These are phyloP conservation scores for Callosobruchus maculatus DNA, from an alignment of 2,888 invertebrate species.

Conservation along the genomic window DNA sequence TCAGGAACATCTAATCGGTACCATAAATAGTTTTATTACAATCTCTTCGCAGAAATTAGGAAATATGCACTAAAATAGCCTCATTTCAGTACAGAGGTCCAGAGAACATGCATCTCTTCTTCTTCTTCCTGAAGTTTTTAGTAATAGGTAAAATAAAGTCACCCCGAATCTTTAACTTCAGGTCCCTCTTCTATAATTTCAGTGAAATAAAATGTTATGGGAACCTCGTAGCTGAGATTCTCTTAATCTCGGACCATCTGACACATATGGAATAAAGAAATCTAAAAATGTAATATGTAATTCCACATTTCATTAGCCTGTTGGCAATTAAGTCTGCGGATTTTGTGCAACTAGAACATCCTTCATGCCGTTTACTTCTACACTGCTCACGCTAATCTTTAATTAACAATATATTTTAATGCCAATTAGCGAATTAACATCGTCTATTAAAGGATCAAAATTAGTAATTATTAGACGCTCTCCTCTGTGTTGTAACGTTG, in stretches of 20 bases:
- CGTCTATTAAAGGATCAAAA: not conserved
- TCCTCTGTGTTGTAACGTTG: not conserved
- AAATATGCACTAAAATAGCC: no score
- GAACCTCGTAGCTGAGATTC: not conserved
- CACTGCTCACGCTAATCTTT: not conserved
- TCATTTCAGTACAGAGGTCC: no score
- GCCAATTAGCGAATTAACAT: not conserved
- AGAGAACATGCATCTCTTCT: no score
- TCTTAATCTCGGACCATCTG: not conserved
- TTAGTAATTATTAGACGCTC: not conserved
- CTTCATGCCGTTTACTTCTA: not conserved
- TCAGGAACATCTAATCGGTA: no score
- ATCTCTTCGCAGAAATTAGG: no score
- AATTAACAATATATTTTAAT: not conserved
- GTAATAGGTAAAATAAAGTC: no score
- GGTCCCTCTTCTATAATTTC: no score
- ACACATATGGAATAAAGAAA: not conserved
- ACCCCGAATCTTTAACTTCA: no score
- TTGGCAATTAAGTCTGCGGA: not conserved
- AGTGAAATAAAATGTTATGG: no score
- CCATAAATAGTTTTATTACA: no score
- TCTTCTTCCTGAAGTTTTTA: no score
- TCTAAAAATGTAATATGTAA: not conserved
- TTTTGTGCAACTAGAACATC: conserved; percentile 1
- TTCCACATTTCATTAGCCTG: not conserved